Base-by-base conservation (phyloP, 1,140 invertebrate species). In the Penaeus japonicus region DNA sequence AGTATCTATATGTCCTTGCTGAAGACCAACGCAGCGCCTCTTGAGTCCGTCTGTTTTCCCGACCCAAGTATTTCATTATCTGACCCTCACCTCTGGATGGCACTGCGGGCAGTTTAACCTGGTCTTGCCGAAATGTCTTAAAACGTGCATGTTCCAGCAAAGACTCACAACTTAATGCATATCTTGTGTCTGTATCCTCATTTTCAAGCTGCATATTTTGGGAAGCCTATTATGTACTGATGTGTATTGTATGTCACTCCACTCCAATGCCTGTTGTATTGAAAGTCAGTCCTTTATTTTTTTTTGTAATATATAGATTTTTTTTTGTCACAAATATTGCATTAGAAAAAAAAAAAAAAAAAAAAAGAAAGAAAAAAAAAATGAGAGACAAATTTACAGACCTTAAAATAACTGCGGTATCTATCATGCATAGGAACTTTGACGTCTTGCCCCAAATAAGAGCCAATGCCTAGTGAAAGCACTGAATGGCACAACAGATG, bases 391-490 rank as follows among this genome's bases (percentile, higher is more conserved):
- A 57, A 82, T 59, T 62, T 30, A 82, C 55, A 62, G 80, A 82
- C 80, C 80, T 82, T 82, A 82, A 82, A 82, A 59, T 59, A 82
- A 82, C 80, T 59, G 57, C 80, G 57, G 30, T 35, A 82, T 82
- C 80, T 82, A 59, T 82, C 55, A 82, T 82, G 80, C 80, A 82
- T 82, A 82, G 80, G 80, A 82, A 82, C 80, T 82, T 82, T 82
- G 77, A 79, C 77, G 77, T 79, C 77, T 79, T 79, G 77, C 77
- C 77, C 77, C 77, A 53, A 79, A 47, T 47, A 79, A 79, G 77
- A 79, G 77, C 77, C 77, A 79, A 79, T 79, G 77, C 77, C 77
- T 79, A 17, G 22, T 79, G 77, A 79, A 79, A 79, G 77, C 77
- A 79, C 77, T 79, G 77, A 79, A 79, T 79, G 77, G 77, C 77